phyloP scores from a whole-genome alignment of 2,888 invertebrate genomes.

The Philopedon plagiatum region DNA sequence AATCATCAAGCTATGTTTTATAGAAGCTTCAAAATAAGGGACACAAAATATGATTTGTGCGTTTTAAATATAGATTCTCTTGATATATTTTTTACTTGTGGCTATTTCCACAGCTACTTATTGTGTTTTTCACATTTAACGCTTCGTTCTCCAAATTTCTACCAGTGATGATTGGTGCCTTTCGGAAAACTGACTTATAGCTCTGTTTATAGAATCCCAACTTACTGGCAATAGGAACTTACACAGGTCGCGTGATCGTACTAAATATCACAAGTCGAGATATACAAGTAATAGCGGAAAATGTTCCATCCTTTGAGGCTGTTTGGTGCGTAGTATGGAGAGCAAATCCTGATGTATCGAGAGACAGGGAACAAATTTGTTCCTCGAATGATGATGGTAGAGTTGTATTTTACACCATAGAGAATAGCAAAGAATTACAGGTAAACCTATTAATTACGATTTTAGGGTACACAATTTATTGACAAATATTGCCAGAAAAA shows the following conservation, averaged over 20 bases:
- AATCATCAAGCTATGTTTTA: too few relatives aligned
- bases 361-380: constrained; percentile 70
- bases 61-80: too few relatives aligned
- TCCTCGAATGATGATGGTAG: constrained; percentile 75
- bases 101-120: too few relatives aligned
- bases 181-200: too few relatives aligned
- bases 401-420: constrained; percentile 57
- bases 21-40: too few relatives aligned
- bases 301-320: constrained; percentile 57
- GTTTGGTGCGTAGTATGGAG: constrained; percentile 59
- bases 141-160: too few relatives aligned
- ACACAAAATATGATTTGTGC: too few relatives aligned
- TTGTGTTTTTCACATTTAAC: too few relatives aligned
- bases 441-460: constrained; percentile 41
- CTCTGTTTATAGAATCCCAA: constrained; percentile 72
- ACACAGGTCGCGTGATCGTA: constrained; percentile 80
- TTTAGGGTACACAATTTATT: too few relatives aligned
- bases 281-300: constrained; percentile 54
- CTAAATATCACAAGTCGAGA: constrained; percentile 77
- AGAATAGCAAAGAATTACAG: constrained; percentile 51
- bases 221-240: constrained; percentile 82
- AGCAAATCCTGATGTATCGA: constrained; percentile 52
- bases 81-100: too few relatives aligned
- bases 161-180: too few relatives aligned
- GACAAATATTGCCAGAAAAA: too few relatives aligned